Evolutionary conservation across 2,113 vertebrate genomes (phyloP).

Genomic region (Reinhardtius hippoglossoides): DNA sequence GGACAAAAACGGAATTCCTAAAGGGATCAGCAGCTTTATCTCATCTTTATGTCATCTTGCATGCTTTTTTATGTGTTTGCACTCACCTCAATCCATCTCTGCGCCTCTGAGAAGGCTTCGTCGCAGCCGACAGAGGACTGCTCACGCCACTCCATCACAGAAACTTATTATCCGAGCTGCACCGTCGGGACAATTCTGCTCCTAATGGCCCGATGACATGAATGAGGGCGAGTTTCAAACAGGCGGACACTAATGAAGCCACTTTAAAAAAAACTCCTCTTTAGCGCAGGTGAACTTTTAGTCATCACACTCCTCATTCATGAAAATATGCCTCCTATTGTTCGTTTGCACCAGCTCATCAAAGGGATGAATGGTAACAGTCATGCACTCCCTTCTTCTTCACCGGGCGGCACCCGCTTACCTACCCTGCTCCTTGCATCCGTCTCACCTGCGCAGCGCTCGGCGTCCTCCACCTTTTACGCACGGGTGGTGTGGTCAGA

Average conservation of each 20-base stretch:
- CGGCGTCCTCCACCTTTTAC: not conserved
- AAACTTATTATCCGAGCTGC: conserved; percentile 22
- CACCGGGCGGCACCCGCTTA: too few relatives aligned
- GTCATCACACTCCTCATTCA: not conserved
- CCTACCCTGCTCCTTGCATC: conserved; percentile 55
- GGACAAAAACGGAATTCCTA: too few relatives aligned
- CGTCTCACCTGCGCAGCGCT: conserved; percentile 61
- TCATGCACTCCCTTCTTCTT: not conserved
- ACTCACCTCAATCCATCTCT: conserved; percentile 93
- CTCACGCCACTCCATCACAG: conserved; percentile 86
- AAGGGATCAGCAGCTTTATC: too few relatives aligned
- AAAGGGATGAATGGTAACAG: conserved; percentile 20
- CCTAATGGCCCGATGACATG: conserved; percentile 19
- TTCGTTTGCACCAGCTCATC: conserved; percentile 23
- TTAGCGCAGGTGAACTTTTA: conserved; percentile 7
- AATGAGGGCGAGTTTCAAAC: conserved; percentile 7
- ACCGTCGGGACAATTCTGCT: conserved; percentile 2
- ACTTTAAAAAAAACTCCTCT: not conserved
- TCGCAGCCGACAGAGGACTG: conserved; percentile 81
- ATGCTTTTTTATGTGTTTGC: too few relatives aligned
- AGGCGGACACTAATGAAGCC: conserved; percentile 1
- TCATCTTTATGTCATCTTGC: not conserved
- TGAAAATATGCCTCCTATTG: conserved; percentile 49
- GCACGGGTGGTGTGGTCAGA: not conserved
- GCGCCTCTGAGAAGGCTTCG: conserved; percentile 87